These are phyloP conservation scores for Eleutherodactylus coqui DNA, from an alignment of 2,797 vertebrate species.

Conservation along the genomic window DNA sequence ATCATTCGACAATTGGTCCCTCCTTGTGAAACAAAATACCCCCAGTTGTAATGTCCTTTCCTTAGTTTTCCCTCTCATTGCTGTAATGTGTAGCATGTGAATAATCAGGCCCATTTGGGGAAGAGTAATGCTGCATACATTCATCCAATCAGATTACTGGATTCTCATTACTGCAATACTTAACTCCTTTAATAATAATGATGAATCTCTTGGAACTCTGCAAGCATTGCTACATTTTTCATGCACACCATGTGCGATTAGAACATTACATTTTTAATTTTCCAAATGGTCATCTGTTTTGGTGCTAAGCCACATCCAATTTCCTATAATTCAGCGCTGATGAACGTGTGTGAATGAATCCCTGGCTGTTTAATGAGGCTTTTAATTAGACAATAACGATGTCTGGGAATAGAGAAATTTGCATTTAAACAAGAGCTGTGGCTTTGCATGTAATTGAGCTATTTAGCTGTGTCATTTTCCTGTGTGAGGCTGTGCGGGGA, in stretches of 20 bases:
- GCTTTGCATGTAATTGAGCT: conserved; percentile 60
- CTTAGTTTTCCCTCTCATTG: conserved; percentile 11
- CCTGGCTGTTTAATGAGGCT: conserved; percentile 47
- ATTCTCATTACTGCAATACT: conserved; percentile 47
- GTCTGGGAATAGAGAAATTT: conserved; percentile 61
- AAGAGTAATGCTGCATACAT: conserved; percentile 38
- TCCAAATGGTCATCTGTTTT: conserved; percentile 45
- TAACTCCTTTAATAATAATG: conserved; percentile 53
- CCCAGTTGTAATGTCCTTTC: conserved; percentile 24
- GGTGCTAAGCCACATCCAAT: conserved; percentile 58
- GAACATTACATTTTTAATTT: conserved; percentile 60
- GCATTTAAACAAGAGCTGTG: conserved; percentile 64
- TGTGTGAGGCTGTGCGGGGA: conserved; percentile 14
- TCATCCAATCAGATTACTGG: conserved; percentile 47
- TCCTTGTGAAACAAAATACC: conserved; percentile 24
- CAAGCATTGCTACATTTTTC: conserved; percentile 48
- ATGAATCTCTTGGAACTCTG: conserved; percentile 41
- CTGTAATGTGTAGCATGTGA: conserved; percentile 26
- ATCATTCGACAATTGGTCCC: conserved; percentile 27
- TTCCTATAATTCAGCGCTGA: conserved; percentile 58
- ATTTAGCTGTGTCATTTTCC: conserved; percentile 55
- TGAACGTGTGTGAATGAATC: conserved; percentile 43
- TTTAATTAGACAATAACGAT: conserved; percentile 23
- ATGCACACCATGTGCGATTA: conserved; percentile 57
- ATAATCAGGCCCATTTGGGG: conserved; percentile 40